Evolutionary conservation across 2,113 vertebrate species (phyloP), one percentile per base, ranked within the genome.

Genomic region (Atherinomorus stipes): DNA sequence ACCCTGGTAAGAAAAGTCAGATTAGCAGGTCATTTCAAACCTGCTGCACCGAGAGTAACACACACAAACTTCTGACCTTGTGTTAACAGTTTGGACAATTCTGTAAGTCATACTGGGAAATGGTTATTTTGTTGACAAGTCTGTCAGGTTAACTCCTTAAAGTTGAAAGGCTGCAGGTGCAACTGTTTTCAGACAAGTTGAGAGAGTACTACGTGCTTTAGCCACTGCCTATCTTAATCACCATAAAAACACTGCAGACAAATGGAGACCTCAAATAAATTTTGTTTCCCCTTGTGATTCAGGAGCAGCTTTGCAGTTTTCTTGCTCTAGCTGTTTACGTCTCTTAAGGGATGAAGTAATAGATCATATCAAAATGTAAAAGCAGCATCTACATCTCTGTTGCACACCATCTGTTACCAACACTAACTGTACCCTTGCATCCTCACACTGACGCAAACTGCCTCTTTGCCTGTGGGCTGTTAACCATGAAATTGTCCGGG

Each of bases 1-100:
- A 96, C 96, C 0, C 96, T 96, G 89, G 97, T 99, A 78, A 86
- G 94, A 8, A 34, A 34, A 34, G 3, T 34, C n/a, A 5, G 16
- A 16, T 9, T 25, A 8, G 21, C 1, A 13, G 6, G 4, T 1
- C 9, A 1, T 38, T 22, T 65, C 11, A 66, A 37, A 34, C n/a
- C 1, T 66, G 37, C 13, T 34, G 22, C 47, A 45, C 16, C 16
- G 11, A 38, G 15, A 23, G 13, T 42, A 40, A 37, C 19, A 31
- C 26, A 37, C 18, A 34, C 37, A 5, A 22, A 56, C 11, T 6
- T 62, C 22, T 26, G 11, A 49, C 13, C 22, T 15, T 31, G 15
- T 21, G 11, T 28, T 59, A 8, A 34, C 53, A 10, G 8, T 25
- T 38, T 38, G 34, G 18, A 6, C 28, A 53, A 25, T 0, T 21